phyloP scores from a whole-genome alignment of 2,888 invertebrate genomes.

The Galeopsomyia nigrocyanea region DNA sequence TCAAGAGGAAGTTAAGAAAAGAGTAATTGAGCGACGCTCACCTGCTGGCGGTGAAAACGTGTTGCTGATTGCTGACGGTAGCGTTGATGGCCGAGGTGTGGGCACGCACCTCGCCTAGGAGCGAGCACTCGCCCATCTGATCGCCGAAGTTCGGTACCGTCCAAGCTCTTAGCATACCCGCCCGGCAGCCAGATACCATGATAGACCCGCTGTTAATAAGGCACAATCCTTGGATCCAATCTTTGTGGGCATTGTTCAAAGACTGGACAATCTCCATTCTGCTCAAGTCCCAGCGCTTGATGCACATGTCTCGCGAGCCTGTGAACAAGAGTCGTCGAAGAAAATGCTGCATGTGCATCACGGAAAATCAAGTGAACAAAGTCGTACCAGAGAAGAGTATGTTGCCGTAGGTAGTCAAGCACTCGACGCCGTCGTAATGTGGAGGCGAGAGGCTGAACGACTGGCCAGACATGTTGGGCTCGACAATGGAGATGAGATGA shows the following conservation, averaged over 20 bases:
- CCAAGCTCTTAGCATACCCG: conserved; percentile 84
- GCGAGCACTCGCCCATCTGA: conserved; percentile 75
- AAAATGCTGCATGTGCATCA: too few relatives aligned
- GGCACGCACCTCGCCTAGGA: conserved; percentile 78
- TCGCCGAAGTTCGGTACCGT: conserved; percentile 61
- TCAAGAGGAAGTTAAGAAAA: conserved; percentile 3
- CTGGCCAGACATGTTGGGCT: conserved; percentile 68
- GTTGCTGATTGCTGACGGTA: conserved; percentile 75
- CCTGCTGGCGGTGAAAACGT: conserved; percentile 88
- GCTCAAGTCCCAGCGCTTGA: conserved; percentile 85
- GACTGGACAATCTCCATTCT: conserved; percentile 75
- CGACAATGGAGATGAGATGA: conserved; percentile 73
- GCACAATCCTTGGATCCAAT: conserved; percentile 86
- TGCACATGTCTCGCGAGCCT: conserved; percentile 85
- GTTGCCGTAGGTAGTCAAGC: conserved; percentile 77
- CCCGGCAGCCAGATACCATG: conserved; percentile 82
- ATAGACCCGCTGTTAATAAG: conserved; percentile 71
- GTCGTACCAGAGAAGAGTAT: conserved; percentile 78
- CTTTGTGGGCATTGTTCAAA: conserved; percentile 87
- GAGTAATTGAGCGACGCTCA: conserved; percentile 69
- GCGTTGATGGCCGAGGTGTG: conserved; percentile 79
- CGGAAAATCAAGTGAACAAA: background rate
- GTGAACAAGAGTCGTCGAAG: conserved; percentile 1
- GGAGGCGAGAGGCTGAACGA: conserved; percentile 79
- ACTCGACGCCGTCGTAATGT: conserved; percentile 92